Evolutionary conservation across 2,797 vertebrate genomes (phyloP).

Genomic region (Coccyzus lansbergi): DNA sequence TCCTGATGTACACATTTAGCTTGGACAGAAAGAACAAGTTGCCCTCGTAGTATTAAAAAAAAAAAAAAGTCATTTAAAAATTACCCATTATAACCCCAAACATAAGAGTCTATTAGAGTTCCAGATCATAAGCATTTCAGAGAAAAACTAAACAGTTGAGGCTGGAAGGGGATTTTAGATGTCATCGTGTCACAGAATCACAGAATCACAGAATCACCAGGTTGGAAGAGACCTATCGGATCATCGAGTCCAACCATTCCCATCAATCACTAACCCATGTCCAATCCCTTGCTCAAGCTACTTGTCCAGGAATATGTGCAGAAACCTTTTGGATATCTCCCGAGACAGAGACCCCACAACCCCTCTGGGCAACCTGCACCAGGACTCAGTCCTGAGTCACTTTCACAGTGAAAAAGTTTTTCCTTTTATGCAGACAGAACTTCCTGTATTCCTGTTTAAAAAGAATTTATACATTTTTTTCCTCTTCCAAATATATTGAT

Average conservation of each 20-base stretch:
- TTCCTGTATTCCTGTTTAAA: background rate
- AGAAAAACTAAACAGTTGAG: background rate
- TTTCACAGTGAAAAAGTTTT: background rate
- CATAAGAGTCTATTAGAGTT: background rate
- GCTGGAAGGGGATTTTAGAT: background rate
- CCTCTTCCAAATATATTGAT: background rate
- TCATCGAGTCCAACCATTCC: too few species aligned
- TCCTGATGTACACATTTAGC: background rate
- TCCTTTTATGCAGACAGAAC: fast-evolving
- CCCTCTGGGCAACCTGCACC: background rate
- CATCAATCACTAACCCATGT: too few species aligned
- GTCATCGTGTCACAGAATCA: background rate
- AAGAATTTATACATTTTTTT: background rate
- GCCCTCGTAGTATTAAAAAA: background rate
- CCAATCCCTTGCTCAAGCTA: fast-evolving
- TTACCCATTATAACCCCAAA: background rate
- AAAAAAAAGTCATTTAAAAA: background rate
- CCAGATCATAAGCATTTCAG: background rate
- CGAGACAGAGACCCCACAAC: background rate
- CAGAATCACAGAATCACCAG: too few species aligned
- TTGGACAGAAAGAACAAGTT: background rate
- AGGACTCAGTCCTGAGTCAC: background rate
- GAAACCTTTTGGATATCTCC: background rate
- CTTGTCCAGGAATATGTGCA: background rate
- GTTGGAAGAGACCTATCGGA: too few species aligned